A percentile compares a stretch with the other conserved stretches of the same genome.
Evolutionary conservation across 2,113 vertebrate species (phyloP).

Genomic region (Glaucomys volans): DNA sequence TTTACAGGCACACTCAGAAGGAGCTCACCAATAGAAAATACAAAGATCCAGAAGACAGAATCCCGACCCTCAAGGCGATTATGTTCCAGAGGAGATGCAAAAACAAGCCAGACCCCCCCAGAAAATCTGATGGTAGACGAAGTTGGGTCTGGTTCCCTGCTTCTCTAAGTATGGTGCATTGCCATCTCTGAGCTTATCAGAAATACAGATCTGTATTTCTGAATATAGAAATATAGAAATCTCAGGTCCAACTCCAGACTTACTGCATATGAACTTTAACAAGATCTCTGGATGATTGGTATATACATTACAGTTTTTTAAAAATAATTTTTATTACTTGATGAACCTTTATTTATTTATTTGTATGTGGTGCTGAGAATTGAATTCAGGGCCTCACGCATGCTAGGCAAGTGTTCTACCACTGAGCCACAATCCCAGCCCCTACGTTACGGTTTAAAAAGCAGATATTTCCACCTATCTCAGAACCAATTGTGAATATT

Average conservation of each 20-base stretch:
- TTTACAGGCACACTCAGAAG: constrained; percentile 19
- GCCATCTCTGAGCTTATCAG: not conserved
- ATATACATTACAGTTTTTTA: not conserved
- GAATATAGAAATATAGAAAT: too few relatives aligned
- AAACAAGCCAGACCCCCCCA: not conserved
- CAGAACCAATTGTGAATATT: not conserved
- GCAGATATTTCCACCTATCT: not conserved
- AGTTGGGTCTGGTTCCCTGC: not conserved
- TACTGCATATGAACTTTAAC: not conserved
- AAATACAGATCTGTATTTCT: too few relatives aligned
- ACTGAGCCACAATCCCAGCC: too few relatives aligned
- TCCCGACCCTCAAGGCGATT: not conserved
- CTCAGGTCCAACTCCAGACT: not conserved
- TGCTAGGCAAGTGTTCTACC: too few relatives aligned
- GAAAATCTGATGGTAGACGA: not conserved
- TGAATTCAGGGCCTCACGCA: too few relatives aligned
- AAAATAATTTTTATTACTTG: too few relatives aligned
- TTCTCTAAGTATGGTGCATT: not conserved
- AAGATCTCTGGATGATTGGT: not conserved
- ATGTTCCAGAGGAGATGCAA: constrained; percentile 1
- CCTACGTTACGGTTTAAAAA: not conserved
- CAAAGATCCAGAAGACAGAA: not conserved
- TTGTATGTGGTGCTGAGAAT: too few relatives aligned
- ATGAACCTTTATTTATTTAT: too few relatives aligned
- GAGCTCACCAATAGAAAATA: not conserved